These are phyloP conservation scores for Pangasius djambal DNA, from an alignment of 2,797 vertebrate species.

Conservation along the genomic window DNA sequence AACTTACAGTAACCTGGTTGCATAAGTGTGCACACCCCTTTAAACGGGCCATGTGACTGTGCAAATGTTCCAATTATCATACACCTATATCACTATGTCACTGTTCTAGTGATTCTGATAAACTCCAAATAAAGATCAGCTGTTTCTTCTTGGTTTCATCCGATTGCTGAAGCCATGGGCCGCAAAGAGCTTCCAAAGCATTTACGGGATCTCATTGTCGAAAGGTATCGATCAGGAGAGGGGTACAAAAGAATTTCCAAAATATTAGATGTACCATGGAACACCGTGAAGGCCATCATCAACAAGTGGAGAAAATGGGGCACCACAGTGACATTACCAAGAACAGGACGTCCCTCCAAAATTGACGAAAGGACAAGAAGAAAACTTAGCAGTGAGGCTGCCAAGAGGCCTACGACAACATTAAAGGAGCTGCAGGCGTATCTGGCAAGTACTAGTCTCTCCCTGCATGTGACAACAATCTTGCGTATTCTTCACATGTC, in stretches of 20 bases:
- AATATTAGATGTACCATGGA: not conserved
- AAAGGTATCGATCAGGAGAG: not conserved
- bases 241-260: not conserved
- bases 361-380: not conserved
- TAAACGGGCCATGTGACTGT: not conserved
- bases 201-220: not conserved
- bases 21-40: not conserved
- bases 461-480: not conserved
- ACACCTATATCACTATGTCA: not conserved
- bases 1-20: not conserved
- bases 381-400: not conserved
- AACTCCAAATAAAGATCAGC: not conserved
- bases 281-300: not conserved
- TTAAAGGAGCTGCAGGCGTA: not conserved
- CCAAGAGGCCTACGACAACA: not conserved
- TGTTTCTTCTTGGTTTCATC: not conserved
- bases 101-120: not conserved
- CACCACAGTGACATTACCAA: not conserved
- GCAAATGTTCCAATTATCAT: not conserved
- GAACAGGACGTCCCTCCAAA: not conserved
- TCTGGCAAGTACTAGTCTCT: not conserved
- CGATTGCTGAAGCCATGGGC: not conserved
- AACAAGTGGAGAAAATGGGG: slow-evolving; percentile 8
- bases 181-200: not conserved
- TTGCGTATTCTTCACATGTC: not conserved